These are phyloP conservation scores for Neomicropteryx cornuta DNA, from an alignment of 1,140 invertebrate genomes.

Conservation along the genomic window DNA sequence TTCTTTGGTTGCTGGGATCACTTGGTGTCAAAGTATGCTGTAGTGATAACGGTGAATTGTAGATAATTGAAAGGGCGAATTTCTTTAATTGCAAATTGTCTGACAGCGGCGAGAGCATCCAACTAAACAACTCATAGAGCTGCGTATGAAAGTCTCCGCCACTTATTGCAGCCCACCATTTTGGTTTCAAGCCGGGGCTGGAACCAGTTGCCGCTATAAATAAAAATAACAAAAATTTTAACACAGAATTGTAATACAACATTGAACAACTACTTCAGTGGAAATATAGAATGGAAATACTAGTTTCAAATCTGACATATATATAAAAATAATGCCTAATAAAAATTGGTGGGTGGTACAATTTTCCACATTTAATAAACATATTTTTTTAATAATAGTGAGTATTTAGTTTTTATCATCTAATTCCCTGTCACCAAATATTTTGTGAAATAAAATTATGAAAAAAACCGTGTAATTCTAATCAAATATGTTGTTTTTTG, in stretches of 20 bases:
- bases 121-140: conserved; percentile 27
- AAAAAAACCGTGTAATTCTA: no score
- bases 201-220: conserved; percentile 17
- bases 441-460: no score
- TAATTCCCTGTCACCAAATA: no score
- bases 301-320: no score
- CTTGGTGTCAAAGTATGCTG: conserved; percentile 11
- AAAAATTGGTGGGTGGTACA: no score
- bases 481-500: no score
- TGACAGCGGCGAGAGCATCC: conserved; percentile 20
- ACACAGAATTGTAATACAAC: not conserved
- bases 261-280: no score
- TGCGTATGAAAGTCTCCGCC: conserved; percentile 19
- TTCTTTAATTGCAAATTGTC: conserved; percentile 7
- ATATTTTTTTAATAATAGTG: no score
- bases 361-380: no score
- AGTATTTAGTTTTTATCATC: no score
- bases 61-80: conserved; percentile 6
- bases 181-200: conserved; percentile 4
- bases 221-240: not conserved
- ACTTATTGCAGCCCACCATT: conserved; percentile 19
- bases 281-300: no score
- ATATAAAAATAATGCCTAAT: no score
- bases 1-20: conserved; percentile 13
- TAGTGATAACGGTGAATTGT: conserved; percentile 1